Percentiles rank a stretch among this genome's conserved stretches.
phyloP scores from a whole-genome alignment of 1,140 invertebrate genomes.

The Arctopsyche grandis region DNA sequence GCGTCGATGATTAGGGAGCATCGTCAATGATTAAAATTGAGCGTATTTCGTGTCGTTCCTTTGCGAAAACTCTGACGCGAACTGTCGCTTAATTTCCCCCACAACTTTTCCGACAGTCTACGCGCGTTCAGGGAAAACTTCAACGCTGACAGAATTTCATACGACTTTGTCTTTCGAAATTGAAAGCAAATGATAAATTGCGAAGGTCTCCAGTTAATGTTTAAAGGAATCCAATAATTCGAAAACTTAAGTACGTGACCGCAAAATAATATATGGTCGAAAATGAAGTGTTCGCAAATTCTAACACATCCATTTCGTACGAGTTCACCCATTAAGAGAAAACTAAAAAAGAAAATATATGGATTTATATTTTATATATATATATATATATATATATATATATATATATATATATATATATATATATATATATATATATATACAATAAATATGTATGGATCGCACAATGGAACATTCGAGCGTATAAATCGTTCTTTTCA shows the following conservation, averaged over 20 bases:
- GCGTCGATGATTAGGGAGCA: too few relatives aligned
- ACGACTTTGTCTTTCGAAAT: conserved; percentile 8
- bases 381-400: too few relatives aligned
- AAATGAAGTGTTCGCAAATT: too few relatives aligned
- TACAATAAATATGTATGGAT: background rate
- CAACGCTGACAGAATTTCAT: conserved; percentile 6
- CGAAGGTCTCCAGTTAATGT: background rate
- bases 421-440: background rate
- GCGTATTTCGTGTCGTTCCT: too few relatives aligned
- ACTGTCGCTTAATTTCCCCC: too few relatives aligned
- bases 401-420: background rate
- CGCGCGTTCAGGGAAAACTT: background rate
- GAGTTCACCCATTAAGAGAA: background rate
- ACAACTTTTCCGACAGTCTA: conserved; percentile 1
- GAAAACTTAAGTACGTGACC: background rate
- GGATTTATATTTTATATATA: too few relatives aligned
- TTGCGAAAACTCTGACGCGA: too few relatives aligned
- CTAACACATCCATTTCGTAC: background rate
- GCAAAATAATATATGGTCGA: background rate
- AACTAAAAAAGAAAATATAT: too few relatives aligned
- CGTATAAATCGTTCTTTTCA: background rate
- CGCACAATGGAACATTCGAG: background rate
- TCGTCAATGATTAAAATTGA: too few relatives aligned
- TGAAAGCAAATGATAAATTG: conserved; percentile 3
- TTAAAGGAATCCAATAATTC: background rate